Evolutionary conservation across 2,888 invertebrate genomes (phyloP), one percentile per base, ranked within the genome.

Genomic region (Agriotes lineatus): DNA sequence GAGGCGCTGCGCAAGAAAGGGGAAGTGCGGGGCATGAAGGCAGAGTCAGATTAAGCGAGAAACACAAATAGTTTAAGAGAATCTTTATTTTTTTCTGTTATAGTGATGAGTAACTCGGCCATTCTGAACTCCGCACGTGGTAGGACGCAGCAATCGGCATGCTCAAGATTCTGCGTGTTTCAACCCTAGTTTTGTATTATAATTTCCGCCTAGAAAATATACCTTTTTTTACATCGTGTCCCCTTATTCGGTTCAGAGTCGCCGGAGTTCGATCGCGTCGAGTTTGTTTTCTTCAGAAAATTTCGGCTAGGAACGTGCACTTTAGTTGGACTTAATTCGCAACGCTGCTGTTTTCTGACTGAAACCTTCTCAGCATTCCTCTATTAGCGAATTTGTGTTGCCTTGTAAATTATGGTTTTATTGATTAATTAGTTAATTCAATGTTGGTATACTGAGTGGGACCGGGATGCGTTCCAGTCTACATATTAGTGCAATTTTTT

Each of bases 11-110:
- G 95, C 80, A 90, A 92, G 84, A 89, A 91, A 82, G 96, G 96
- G 57, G 93, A 94, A 84, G 96, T 96, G 76, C 91, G 96, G 79
- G 96, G 96, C 77, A 96, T 95, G 93, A 91, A 91, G 80, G 95
- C 95, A 70, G 96, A 96, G 78, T 87, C 89, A 82, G 92, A 93
- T 85, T 93, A 89, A 88, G 35, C 33, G 16, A 35, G 9, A 48
- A 52, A 52, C 52, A 52, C 52, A 35, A 52, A 30, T 52, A 52
- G 52, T n/a, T 52, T 33, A 33, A 52, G 33, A 33, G 30, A 48
- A 52, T 52, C 30, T 52, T 52, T 33, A 33, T 52, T 52, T 14
- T 35, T 52, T 35, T 52, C n/a, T 52, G 52, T 52, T 52, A 9
- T 52, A 52, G 52, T 52, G 52, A 52, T 16, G 35, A 52, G 2